Base-by-base conservation (phyloP, 2,113 vertebrate species). In the Rissa tridactyla region DNA sequence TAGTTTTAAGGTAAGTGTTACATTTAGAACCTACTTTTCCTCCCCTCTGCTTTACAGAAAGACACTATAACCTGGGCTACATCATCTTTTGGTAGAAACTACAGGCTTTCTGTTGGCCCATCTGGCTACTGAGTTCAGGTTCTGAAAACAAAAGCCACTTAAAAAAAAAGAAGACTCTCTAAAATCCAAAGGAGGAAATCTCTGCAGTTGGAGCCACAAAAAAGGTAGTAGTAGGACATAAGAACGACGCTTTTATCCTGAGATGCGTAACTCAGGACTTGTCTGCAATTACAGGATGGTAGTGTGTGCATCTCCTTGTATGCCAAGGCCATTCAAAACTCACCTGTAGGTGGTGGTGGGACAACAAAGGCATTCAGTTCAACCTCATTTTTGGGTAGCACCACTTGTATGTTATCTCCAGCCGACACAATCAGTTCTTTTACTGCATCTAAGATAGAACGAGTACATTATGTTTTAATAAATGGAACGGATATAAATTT, bases 321-420 rank as follows among this genome's bases (percentile, higher is more conserved):
- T 1, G 51, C 23, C 12, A 94, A 46, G 22, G 36, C 57, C 57
- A 30, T 57, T 89, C 83, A 51, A 62, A 51, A 62, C 96, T 97
- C 94, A 99, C 98, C 98, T 94, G 96, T 79, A 82, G 95, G 87
- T 5, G 96, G 96, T 68, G 96, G 95, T 6, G 98, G 95, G 19
- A 95, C 75, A 55, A 97, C 98, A 52, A 97, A 97, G 46, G 97
- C 98, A 78, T 97, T 97, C 57, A 98, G 95, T 64, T 98, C 96
- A 87, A 98, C 95, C 58, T 98, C 96, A 42, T 97, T 94, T 93
- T 96, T 93, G 22, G 98, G 98, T 9, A 97, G 86, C 27, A 95
- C 97, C 77, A 97, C 42, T n/a, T 98, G 92, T 54, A 96, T 69
- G 15, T 98, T 97, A 65, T 98, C 97, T 93, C 98, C 98, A 77